These are phyloP conservation scores for Phaenicophaeus curvirostris DNA, from an alignment of 2,797 vertebrate species.

Conservation along the genomic window DNA sequence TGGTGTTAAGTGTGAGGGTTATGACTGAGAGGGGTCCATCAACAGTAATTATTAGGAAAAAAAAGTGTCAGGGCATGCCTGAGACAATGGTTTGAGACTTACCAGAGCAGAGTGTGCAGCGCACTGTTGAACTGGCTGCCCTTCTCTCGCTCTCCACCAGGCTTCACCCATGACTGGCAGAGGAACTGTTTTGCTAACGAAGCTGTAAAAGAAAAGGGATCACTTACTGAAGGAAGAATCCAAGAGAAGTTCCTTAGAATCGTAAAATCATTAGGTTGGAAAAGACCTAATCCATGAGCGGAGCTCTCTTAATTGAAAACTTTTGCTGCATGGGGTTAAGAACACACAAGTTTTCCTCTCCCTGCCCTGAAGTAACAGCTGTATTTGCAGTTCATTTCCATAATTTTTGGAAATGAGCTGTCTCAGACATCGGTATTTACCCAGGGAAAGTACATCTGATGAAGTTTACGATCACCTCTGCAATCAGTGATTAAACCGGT, in stretches of 20 bases:
- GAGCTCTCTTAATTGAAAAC: background rate
- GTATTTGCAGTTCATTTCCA: background rate
- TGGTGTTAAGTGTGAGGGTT: background rate
- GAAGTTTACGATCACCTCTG: background rate
- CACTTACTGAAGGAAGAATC: background rate
- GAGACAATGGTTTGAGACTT: background rate
- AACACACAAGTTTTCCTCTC: background rate
- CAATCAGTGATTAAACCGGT: background rate
- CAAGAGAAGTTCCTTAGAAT: background rate
- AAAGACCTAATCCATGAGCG: background rate
- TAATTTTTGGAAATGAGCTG: background rate
- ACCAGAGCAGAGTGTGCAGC: constrained; percentile 88
- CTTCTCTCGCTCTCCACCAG: constrained; percentile 83
- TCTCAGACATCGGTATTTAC: background rate
- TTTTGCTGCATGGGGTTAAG: background rate
- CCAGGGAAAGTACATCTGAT: background rate
- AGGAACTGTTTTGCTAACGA: constrained; percentile 88
- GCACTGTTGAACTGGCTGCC: constrained; percentile 86
- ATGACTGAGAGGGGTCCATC: background rate
- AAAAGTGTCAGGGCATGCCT: background rate
- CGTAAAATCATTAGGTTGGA: too few species aligned
- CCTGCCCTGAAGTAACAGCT: background rate
- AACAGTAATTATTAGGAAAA: background rate
- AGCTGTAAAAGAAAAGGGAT: constrained; percentile 73
- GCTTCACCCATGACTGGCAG: constrained; percentile 85